Conservation (phyloP, 1,140 invertebrate genomes). For the Metaphire vulgaris region DNA sequence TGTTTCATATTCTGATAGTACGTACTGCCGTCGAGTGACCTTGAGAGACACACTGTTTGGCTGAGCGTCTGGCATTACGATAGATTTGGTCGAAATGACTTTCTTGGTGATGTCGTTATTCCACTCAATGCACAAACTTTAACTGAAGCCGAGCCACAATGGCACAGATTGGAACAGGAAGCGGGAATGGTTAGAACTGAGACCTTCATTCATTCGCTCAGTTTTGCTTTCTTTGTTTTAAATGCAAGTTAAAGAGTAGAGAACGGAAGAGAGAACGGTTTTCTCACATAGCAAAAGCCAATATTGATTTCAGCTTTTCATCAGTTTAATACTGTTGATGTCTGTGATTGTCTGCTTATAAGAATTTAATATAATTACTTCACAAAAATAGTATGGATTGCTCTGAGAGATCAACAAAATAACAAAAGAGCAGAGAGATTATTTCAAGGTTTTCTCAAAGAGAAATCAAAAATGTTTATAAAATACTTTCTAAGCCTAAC, state of each 20-base stretch:
- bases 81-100: slow-evolving; percentile 94
- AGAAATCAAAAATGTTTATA: too few species aligned
- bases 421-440: too few species aligned
- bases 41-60: slow-evolving; percentile 83
- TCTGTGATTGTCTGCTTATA: background rate
- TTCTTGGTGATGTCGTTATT: slow-evolving; percentile 87
- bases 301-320: background rate
- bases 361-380: too few species aligned
- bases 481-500: too few species aligned
- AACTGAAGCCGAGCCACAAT: slow-evolving; percentile 78
- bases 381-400: too few species aligned
- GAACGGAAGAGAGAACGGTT: too few species aligned
- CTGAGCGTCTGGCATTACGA: slow-evolving; percentile 95
- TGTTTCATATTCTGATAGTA: too few species aligned
- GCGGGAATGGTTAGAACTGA: slow-evolving; percentile 59
- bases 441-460: too few species aligned
- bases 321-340: background rate
- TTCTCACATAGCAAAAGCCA: background rate
- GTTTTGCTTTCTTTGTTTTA: background rate
- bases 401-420: too few species aligned
- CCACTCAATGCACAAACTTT: slow-evolving; percentile 62
- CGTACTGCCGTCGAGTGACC: too few species aligned
- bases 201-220: too few species aligned
- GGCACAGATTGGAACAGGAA: slow-evolving; percentile 85
- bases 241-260: background rate